Base-by-base conservation (phyloP, 2,113 vertebrate genomes). In the Eclectus roratus region DNA sequence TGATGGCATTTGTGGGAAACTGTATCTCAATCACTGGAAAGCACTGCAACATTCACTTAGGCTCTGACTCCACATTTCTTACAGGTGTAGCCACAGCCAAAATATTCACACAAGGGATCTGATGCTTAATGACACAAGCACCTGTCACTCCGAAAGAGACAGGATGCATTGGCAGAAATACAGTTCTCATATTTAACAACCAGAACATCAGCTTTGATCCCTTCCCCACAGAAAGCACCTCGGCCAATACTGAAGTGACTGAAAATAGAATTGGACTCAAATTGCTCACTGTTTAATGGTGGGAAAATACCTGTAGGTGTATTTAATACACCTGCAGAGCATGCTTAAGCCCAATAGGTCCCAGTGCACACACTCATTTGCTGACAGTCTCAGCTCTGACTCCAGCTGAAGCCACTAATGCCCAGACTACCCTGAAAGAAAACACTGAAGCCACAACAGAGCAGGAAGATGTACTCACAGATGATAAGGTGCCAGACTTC, bases 291-390 rank as follows among this genome's bases (percentile, higher is more conserved):
- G n/a, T 69, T 41, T 10, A 17, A 24, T 18, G 9, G 9, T 4
- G 5, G 28, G 27, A 18, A 85, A 88, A 41, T 69, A 77, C 16
- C 52, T 52, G 29, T 4, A 91, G 35, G 39, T 31, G 10, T 47
- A 52, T 46, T 37, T 49, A 65, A 33, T 0, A 90, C 52, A 68
- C 37, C 27, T 53, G 41, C 47, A 80, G 28, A 49, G 31, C 29
- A 28, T 55, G 6, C 53, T 41, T 60, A 81, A 41, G 35, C 23
- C 43, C 66, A 19, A 53, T 8, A 23, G 47, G 66, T 71, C 10
- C 9, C 3, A 7, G 8, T 4, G 17, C 56, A 61, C 39, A 29
- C 0, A 0, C 33, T 69, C 27, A 46, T n/a, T 33, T 2, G 0
- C 63, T 60, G n/a, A n/a, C 11, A 68, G 49, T 11, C n/a, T 85